These are phyloP conservation scores for Perca schrenkii DNA, from an alignment of 2,113 vertebrate genomes.

Conservation along the genomic window DNA sequence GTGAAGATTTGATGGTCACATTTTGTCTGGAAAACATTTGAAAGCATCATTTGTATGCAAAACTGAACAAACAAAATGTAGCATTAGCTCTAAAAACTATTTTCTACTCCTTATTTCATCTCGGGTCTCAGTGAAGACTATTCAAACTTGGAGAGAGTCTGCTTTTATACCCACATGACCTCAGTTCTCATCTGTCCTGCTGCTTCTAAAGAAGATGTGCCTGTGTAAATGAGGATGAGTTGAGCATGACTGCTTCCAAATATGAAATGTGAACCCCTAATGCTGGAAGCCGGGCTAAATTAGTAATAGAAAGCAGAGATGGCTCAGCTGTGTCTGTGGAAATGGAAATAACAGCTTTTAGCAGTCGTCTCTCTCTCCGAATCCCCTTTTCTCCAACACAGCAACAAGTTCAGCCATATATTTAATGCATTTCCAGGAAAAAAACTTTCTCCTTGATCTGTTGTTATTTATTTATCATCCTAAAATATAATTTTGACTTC, in stretches of 20 bases:
- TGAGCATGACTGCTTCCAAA: constrained; percentile 55
- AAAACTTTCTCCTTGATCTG: constrained; percentile 4
- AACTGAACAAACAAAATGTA: neutral
- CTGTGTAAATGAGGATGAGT: constrained; percentile 42
- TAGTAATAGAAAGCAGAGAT: constrained; percentile 56
- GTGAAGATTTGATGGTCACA: neutral
- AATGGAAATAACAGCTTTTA: constrained; percentile 37
- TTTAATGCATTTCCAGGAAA: constrained; percentile 36
- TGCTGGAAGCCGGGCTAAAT: constrained; percentile 50
- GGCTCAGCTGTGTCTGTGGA: constrained; percentile 23
- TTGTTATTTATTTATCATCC: constrained; percentile 48
- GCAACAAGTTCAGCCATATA: neutral
- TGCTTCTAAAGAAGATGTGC: constrained; percentile 46
- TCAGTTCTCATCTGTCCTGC: constrained; percentile 12
- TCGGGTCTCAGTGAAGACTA: neutral
- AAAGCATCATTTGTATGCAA: neutral
- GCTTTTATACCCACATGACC: neutral
- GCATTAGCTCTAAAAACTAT: neutral
- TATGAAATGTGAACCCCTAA: constrained; percentile 56
- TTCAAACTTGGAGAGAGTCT: constrained; percentile 1
- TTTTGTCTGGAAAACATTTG: neutral
- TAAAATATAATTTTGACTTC: constrained; percentile 24
- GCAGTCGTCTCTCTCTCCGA: neutral
- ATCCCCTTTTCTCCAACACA: neutral
- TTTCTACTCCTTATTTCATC: neutral